Evolutionary conservation across 2,888 invertebrate genomes (phyloP).

Genomic region (Drosophila maculinotata): DNA sequence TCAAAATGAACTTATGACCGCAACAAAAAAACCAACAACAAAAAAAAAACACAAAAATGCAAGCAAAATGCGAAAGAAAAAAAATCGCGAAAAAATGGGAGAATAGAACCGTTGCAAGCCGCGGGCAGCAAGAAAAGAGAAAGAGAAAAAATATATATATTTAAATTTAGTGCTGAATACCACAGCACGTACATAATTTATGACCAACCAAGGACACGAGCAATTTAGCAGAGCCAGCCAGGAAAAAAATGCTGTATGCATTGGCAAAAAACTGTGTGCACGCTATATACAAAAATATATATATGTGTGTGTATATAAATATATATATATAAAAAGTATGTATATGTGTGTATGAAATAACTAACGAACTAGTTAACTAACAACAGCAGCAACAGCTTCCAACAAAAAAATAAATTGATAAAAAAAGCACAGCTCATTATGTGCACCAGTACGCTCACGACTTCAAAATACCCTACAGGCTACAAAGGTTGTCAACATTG

Average conservation of each 20-base stretch:
- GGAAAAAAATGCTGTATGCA: conserved; percentile 43
- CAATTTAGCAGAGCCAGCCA: conserved; percentile 75
- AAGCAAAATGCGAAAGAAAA: conserved; percentile 1
- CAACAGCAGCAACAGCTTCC: conserved; percentile 33
- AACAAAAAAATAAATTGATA: conserved; percentile 24
- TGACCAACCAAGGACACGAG: conserved; percentile 81
- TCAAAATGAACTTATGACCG: conserved; percentile 81
- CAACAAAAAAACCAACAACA: conserved; percentile 52
- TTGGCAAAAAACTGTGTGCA: conserved; percentile 28
- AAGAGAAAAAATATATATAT: conserved; percentile 60
- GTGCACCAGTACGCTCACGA: conserved; percentile 13
- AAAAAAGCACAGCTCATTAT: conserved; percentile 42
- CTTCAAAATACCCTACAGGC: conserved; percentile 25
- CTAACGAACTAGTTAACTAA: conserved; percentile 72
- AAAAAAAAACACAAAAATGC: conserved; percentile 37
- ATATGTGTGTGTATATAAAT: background rate
- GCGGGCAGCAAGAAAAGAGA: conserved; percentile 16
- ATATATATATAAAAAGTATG: conserved; percentile 7
- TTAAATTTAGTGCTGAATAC: conserved; percentile 82
- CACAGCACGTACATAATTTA: conserved; percentile 82
- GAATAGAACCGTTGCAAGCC: conserved; percentile 43
- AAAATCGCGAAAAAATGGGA: conserved; percentile 14
- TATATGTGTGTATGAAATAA: conserved; percentile 34
- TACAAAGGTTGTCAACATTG: conserved; percentile 5
- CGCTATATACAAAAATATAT: conserved; percentile 6